Conservation (phyloP, 2,888 invertebrate species). For the Lissonota sp. region DNA sequence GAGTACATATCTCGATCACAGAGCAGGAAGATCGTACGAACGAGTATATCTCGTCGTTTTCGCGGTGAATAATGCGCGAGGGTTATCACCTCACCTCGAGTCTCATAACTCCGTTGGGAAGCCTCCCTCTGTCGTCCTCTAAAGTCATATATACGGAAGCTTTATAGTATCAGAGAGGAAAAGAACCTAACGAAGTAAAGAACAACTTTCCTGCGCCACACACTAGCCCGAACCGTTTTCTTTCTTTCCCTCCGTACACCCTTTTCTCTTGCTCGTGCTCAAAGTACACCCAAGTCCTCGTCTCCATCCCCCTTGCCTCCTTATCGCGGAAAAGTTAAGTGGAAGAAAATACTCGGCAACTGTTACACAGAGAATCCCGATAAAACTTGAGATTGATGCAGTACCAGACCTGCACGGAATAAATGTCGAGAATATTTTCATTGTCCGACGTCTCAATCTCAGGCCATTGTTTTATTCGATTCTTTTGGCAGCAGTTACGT, state of each 20-base stretch:
- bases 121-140: conserved; percentile 64
- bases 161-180: conserved; percentile 54
- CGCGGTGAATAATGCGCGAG: conserved; percentile 79
- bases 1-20: conserved; percentile 44
- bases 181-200: conserved; percentile 80
- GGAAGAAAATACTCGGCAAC: conserved; percentile 81
- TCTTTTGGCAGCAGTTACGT: too few species aligned
- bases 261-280: conserved; percentile 17
- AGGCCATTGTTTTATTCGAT: too few species aligned
- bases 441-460: too few species aligned
- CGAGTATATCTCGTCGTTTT: conserved; percentile 59
- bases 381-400: conserved; percentile 82
- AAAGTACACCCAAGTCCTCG: conserved; percentile 36
- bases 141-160: conserved; percentile 1
- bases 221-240: conserved; percentile 58
- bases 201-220: conserved; percentile 77
- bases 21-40: conserved; percentile 36
- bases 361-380: conserved; percentile 62
- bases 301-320: conserved; percentile 60
- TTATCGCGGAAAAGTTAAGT: conserved; percentile 81
- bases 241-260: conserved; percentile 61
- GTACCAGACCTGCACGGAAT: conserved; percentile 67
- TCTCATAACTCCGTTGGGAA: conserved; percentile 78
- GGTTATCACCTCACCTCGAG: conserved; percentile 82
- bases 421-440: conserved; percentile 53